Evolutionary conservation across 2,113 vertebrate genomes (phyloP).

Genomic region (Brachypteracias leptosomus): DNA sequence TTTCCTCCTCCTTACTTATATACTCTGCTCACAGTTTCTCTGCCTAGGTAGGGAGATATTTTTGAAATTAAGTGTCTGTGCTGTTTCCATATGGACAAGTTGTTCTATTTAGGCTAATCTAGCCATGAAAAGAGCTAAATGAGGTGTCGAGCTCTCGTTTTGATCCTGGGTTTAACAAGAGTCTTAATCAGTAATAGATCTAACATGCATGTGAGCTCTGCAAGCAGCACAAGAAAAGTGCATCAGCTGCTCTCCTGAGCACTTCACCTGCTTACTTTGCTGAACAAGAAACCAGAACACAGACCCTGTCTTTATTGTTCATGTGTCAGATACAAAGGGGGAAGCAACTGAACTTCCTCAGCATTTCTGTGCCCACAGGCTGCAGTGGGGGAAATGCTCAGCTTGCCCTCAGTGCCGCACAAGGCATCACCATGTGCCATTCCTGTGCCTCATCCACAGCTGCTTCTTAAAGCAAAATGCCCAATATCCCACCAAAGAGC

Average conservation of each 20-base stretch:
- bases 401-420: not conserved
- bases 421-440: not conserved
- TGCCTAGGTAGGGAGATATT: not conserved
- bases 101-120: conserved; percentile 54
- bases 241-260: conserved; percentile 23
- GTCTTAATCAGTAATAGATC: conserved; percentile 74
- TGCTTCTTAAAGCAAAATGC: not conserved
- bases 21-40: not conserved
- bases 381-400: not conserved
- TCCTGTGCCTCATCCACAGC: not conserved
- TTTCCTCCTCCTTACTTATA: not conserved
- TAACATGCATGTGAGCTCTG: not conserved
- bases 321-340: not conserved
- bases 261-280: conserved; percentile 39
- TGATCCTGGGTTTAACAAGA: conserved; percentile 64
- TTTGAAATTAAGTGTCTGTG: not conserved
- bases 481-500: not conserved
- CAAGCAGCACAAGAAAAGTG: not conserved
- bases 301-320: conserved; percentile 22
- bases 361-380: not conserved
- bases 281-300: conserved; percentile 53
- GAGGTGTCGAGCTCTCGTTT: conserved; percentile 57
- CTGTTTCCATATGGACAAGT: not conserved
- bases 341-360: not conserved
- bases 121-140: conserved; percentile 59